Evolutionary conservation across 2,888 invertebrate species (phyloP), one percentile per base, ranked within the genome.

Genomic region (Schizaphis graminum): DNA sequence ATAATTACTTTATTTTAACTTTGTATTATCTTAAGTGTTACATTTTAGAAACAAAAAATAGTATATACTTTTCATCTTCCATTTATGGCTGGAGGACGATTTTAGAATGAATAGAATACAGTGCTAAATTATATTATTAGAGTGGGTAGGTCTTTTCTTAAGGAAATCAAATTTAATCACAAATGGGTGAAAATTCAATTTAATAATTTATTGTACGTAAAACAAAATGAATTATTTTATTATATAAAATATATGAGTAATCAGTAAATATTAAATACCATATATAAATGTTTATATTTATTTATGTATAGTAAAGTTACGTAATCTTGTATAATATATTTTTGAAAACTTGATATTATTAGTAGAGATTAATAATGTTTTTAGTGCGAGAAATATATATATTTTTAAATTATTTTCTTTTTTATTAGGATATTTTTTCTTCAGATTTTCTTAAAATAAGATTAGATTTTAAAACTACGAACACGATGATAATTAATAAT

Each of bases 81-180:
- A 26, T 47, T 47, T 47, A 47, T 24, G n/a, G 90, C 47, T 61
- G 44, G 47, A 47, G 44, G 47, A 47, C 41, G 10, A 90, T 90
- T 90, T 67, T 47, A 67, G 8, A 47, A 90, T n/a, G 24, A 21
- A 90, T 89, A 28, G 28, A 44, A 61, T 90, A 61, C 1, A 21
- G 47, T n/a, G 21, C 21, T 16, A 47, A 90, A 90, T 61, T 47
- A 47, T 47, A 90, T 89, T 44, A 28, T 61, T 61, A 28, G 24
- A 61, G 57, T 89, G 11, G 35, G 77, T 86, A 86, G n/a, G 21
- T 90, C 21, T 61, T 90, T 90, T 90, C 35, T 90, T 47, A 61
- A 90, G 11, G 10, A 67, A 67, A 67, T 61, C 44, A n/a, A 90
- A 67, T 90, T 47, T 61, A 61, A 90, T 67, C n/a, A 11, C 47